Base-by-base conservation (phyloP, 1,140 invertebrate species). In the Bombus pyrosoma region DNA sequence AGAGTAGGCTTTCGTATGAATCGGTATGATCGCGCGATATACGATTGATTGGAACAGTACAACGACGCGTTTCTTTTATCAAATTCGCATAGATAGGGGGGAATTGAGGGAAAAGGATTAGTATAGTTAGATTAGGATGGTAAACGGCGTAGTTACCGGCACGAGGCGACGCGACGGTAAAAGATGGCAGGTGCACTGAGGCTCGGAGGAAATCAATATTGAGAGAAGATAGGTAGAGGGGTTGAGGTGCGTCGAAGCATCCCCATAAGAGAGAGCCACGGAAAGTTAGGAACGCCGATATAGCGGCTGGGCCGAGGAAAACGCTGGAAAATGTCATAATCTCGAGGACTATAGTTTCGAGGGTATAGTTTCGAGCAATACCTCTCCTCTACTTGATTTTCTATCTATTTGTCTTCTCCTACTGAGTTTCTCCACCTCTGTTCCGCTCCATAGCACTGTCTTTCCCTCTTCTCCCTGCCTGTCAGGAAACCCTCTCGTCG, bases 101-200 rank as follows among this genome's bases (percentile, higher is more conserved):
- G 3, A 68, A 37, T 4, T 4, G 34, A n/a, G n/a, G n/a, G 9
- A 37, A 25, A 37, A 37, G 3, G 64, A 32, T 37, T 22, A 2
- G 3, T 32, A 66, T 18, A 32, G 6, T 66, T 62, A 4, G 15
- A 22, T 8, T 34, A 22, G 32, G 22, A 59, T 75, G 66, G 69
- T 66, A 74, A 86, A 68, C 53, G 39, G 22, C 25, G 3, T 9
- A 12, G 41, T 73, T 73, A 73, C n/a, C 71, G 71, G n/a, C n/a
- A 47, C 62, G 34, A 34, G 15, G 25, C 13, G 73, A 84, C 75
- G 25, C 13, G 73, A 81, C 75, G 86, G 80, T 88, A 83, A 91
- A 90, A 94, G 92, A 94, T 93, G 93, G 93, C 93, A 92, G 92
- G 89, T 93, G 81, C 73, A 89, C 90, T 34, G 43, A 57, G 34